Percentiles rank a stretch among this genome's conserved stretches.
phyloP scores from a whole-genome alignment of 2,113 vertebrate species.

The Cyprinodon tularosa region DNA sequence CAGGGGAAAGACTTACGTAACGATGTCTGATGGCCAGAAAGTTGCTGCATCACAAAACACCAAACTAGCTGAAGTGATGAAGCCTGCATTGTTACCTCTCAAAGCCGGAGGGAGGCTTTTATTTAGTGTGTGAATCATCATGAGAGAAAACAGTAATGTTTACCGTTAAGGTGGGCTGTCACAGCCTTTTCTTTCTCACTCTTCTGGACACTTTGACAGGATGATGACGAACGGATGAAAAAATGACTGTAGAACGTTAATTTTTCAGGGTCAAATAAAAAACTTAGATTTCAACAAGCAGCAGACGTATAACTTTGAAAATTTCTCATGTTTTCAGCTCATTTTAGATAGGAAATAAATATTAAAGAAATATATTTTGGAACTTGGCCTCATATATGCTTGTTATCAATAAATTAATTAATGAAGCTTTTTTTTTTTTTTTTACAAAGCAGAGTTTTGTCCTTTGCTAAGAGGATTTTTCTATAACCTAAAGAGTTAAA shows the following conservation, averaged over 20 bases:
- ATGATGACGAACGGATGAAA: conserved; percentile 11
- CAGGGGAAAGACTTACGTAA: conserved; percentile 16
- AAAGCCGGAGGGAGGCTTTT: conserved; percentile 10
- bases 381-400: not conserved
- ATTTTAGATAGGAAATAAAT: not conserved
- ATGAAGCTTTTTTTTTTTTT: too few species aligned
- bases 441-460: too few species aligned
- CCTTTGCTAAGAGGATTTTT: too few species aligned
- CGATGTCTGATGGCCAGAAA: conserved; percentile 6
- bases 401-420: too few species aligned
- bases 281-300: not conserved
- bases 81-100: conserved; percentile 12
- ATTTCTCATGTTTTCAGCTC: not conserved
- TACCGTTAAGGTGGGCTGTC: conserved; percentile 9
- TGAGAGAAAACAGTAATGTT: conserved; percentile 19
- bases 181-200: conserved; percentile 9
- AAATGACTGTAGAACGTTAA: not conserved
- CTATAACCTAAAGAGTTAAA: too few species aligned
- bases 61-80: conserved; percentile 9
- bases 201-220: conserved; percentile 11
- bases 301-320: not conserved
- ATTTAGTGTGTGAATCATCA: conserved; percentile 18
- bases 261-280: not conserved
- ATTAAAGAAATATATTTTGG: not conserved
- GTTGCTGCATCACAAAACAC: conserved; percentile 41